phyloP scores from a whole-genome alignment of 23 tunicate species.

The Ascidia mentula region DNA sequence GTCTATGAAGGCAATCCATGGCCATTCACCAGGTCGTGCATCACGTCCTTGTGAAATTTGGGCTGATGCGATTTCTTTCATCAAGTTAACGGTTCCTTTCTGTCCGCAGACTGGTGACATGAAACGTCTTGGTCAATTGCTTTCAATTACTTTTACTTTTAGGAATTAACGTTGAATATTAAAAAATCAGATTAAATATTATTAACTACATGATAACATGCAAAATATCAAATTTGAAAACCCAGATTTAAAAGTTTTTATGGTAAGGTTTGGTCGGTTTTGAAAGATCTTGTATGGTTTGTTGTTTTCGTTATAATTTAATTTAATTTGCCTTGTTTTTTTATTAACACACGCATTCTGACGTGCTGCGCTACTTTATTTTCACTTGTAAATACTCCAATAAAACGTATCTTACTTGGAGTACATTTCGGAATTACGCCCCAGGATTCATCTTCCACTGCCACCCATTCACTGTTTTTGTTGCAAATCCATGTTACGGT shows the following conservation, averaged over 20 bases:
- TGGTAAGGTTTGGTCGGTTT: too few relatives aligned
- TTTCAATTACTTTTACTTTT: too few relatives aligned
- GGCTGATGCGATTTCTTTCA: not conserved
- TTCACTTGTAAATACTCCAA: not conserved
- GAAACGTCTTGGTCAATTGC: too few relatives aligned
- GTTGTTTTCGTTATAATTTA: too few relatives aligned
- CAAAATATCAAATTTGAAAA: not conserved
- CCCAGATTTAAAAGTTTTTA: not conserved
- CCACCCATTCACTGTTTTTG: constrained; percentile 32
- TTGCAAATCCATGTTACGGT: constrained; percentile 38
- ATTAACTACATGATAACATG: not conserved
- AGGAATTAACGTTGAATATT: not conserved
- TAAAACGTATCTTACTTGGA: constrained; percentile 32
- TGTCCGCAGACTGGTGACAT: constrained; percentile 43
- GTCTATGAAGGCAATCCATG: constrained; percentile 45
- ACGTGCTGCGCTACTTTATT: not conserved
- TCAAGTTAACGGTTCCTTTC: constrained; percentile 22
- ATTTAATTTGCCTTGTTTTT: too few relatives aligned
- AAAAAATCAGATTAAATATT: not conserved
- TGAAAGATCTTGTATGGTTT: too few relatives aligned
- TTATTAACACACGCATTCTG: too few relatives aligned
- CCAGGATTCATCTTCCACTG: not conserved
- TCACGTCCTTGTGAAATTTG: constrained; percentile 25
- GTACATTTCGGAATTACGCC: constrained; percentile 29
- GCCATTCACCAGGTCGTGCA: constrained; percentile 38